Percentiles rank a stretch among this genome's conserved stretches.
phyloP scores from a whole-genome alignment of 2,888 invertebrate species.

The Biston stratarius region DNA sequence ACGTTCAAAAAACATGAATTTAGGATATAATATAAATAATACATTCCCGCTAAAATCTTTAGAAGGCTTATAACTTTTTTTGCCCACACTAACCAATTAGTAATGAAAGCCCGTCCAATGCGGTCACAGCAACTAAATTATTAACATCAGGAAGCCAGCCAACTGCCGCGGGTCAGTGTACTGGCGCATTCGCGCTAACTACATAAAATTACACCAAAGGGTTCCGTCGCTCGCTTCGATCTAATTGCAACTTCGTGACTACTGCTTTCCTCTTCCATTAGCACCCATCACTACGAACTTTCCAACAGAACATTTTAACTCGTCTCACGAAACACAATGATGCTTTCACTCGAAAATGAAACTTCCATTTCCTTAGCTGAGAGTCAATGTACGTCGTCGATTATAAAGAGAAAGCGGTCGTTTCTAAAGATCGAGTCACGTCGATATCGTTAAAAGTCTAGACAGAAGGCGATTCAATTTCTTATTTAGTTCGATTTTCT shows the following conservation, averaged over 20 bases:
- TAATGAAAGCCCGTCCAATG: not conserved
- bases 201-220: conserved; percentile 79
- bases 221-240: conserved; percentile 71
- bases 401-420: conserved; percentile 18
- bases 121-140: conserved; percentile 24
- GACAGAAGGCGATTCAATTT: conserved; percentile 64
- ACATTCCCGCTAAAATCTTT: too few species aligned
- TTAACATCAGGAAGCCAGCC: conserved; percentile 39
- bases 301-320: conserved; percentile 33
- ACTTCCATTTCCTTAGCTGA: not conserved
- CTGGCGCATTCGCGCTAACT: conserved; percentile 73
- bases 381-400: conserved; percentile 45
- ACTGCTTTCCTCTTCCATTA: conserved; percentile 75
- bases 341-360: conserved; percentile 24
- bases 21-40: too few species aligned
- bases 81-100: too few species aligned
- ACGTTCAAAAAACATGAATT: too few species aligned
- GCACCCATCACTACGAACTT: conserved; percentile 56
- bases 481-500: conserved; percentile 58
- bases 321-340: conserved; percentile 44
- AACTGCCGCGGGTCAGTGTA: conserved; percentile 56
- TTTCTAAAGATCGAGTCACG: conserved; percentile 51
- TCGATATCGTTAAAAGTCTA: conserved; percentile 66
- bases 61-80: too few species aligned
- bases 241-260: conserved; percentile 81